These are phyloP conservation scores for Metopolophium dirhodum DNA, from an alignment of 1,140 invertebrate genomes.

Conservation along the genomic window DNA sequence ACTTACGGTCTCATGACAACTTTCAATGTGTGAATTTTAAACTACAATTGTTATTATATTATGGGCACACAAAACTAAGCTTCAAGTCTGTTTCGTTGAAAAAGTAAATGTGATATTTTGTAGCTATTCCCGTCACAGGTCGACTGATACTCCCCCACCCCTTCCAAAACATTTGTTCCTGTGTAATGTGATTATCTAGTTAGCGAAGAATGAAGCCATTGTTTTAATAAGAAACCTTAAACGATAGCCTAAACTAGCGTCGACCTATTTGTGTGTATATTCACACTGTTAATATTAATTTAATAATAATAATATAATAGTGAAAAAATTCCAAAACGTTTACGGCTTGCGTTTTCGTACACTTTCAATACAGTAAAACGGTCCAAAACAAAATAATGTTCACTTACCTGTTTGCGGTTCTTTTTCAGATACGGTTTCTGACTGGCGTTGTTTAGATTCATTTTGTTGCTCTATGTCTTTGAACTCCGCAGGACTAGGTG, in stretches of 20 bases:
- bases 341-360: conserved; percentile 11
- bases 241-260: conserved; percentile 38
- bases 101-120: conserved; percentile 45
- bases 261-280: conserved; percentile 34
- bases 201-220: conserved; percentile 53
- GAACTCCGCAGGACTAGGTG: conserved; percentile 67
- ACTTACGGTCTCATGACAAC: not conserved
- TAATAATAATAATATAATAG: conserved; percentile 4
- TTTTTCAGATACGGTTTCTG: not conserved
- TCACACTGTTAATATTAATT: not conserved
- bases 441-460: not conserved
- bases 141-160: not conserved
- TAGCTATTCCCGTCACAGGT: not conserved
- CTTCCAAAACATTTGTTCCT: not conserved
- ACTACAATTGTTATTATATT: not conserved
- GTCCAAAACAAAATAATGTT: not conserved
- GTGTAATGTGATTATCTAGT: conserved; percentile 51
- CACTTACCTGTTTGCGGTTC: conserved; percentile 39
- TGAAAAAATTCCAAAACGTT: not conserved
- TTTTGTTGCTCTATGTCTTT: conserved; percentile 60
- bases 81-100: not conserved
- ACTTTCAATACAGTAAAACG: conserved; percentile 6
- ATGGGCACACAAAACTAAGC: not conserved
- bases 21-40: not conserved
- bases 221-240: conserved; percentile 50